These are phyloP conservation scores for Eutolmus rufibarbis DNA, from an alignment of 2,888 invertebrate species.

Conservation along the genomic window DNA sequence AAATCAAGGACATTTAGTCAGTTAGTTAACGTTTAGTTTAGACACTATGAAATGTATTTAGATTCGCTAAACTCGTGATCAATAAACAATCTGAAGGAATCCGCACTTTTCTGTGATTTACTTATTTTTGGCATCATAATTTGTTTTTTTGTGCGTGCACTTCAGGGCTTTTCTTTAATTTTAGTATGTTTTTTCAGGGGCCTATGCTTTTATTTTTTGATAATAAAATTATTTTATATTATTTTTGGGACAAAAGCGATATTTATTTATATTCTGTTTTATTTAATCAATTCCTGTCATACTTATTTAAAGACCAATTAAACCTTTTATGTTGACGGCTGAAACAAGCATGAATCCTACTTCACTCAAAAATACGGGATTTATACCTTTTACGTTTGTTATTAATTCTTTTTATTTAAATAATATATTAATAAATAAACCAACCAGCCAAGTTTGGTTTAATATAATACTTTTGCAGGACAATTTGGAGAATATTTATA, in stretches of 20 bases:
- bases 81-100: slow-evolving; percentile 16
- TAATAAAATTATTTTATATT: background rate
- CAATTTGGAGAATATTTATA: no score
- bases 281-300: background rate
- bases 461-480: no score
- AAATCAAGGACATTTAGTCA: background rate
- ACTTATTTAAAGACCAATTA: no score
- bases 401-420: no score
- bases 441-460: no score
- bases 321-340: no score
- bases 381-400: no score
- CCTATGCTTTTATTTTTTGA: background rate
- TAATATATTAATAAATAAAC: no score
- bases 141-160: background rate
- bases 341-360: no score
- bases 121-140: background rate
- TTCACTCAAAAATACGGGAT: no score
- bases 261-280: background rate
- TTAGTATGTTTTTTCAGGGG: background rate
- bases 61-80: slow-evolving; percentile 27
- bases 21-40: slow-evolving; percentile 37
- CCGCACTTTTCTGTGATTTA: slow-evolving; percentile 9
- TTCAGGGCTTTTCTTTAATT: background rate
- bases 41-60: slow-evolving; percentile 15
- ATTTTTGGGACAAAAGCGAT: background rate